A percentile compares a stretch with the other conserved stretches of the same genome.
These are phyloP conservation scores for Isurus oxyrinchus DNA, from an alignment of 2,113 vertebrate species.

Conservation along the genomic window DNA sequence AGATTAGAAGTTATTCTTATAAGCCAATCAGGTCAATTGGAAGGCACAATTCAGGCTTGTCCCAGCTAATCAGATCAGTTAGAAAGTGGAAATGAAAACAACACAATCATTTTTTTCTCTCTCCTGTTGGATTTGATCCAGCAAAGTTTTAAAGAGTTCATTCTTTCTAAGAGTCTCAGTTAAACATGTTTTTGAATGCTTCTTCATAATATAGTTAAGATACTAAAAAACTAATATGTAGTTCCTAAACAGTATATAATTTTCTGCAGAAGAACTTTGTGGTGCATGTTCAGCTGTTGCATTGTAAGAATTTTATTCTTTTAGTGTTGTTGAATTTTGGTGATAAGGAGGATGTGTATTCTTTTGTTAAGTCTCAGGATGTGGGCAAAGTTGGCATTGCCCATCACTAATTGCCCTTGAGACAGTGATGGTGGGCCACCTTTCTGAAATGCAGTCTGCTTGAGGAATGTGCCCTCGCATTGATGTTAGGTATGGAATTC, in stretches of 20 bases:
- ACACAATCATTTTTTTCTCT: not conserved
- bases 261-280: not conserved
- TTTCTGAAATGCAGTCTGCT: not conserved
- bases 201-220: not conserved
- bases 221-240: not conserved
- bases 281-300: not conserved
- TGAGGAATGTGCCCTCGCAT: not conserved
- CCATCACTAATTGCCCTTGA: not conserved
- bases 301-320: not conserved
- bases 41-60: slow-evolving; percentile 26
- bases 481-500: not conserved
- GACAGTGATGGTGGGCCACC: not conserved
- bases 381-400: not conserved
- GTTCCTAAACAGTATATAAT: not conserved
- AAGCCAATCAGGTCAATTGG: not conserved
- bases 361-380: not conserved
- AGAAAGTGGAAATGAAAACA: slow-evolving; percentile 14
- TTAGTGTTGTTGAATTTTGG: not conserved
- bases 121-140: not conserved
- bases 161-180: not conserved
- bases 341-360: not conserved
- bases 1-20: not conserved
- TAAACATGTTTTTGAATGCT: not conserved
- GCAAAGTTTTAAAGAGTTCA: not conserved
- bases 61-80: not conserved